phyloP scores from a whole-genome alignment of 2,797 vertebrate genomes.

The Sphenopsis melanotis region DNA sequence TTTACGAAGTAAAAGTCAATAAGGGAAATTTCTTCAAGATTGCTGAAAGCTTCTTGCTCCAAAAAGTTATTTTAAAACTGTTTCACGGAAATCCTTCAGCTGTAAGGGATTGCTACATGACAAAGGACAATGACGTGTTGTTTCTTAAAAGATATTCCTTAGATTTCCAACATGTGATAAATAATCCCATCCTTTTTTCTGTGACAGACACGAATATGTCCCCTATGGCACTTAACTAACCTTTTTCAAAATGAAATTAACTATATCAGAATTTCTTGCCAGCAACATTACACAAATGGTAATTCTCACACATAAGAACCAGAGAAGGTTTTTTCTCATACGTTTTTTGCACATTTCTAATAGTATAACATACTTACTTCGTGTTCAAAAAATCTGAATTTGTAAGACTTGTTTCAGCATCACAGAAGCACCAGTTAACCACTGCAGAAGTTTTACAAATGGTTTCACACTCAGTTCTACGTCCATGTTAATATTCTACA shows the following conservation, averaged over 20 bases:
- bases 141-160: background rate
- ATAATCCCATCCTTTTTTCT: background rate
- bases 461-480: background rate
- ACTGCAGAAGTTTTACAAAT: background rate
- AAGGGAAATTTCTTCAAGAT: background rate
- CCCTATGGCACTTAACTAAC: background rate
- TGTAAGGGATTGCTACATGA: background rate
- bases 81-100: background rate
- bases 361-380: background rate
- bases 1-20: background rate
- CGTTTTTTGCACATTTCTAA: background rate
- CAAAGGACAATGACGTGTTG: background rate
- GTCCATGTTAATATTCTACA: background rate
- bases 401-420: background rate
- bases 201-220: background rate
- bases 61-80: background rate
- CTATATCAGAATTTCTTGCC: background rate
- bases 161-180: background rate
- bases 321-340: background rate
- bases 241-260: background rate
- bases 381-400: background rate
- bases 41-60: background rate
- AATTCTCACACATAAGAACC: background rate
- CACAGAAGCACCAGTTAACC: background rate
- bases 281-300: background rate